Evolutionary conservation across 2,888 invertebrate species (phyloP), one percentile per base, ranked within the genome.

Genomic region (Platycnemis pennipes): DNA sequence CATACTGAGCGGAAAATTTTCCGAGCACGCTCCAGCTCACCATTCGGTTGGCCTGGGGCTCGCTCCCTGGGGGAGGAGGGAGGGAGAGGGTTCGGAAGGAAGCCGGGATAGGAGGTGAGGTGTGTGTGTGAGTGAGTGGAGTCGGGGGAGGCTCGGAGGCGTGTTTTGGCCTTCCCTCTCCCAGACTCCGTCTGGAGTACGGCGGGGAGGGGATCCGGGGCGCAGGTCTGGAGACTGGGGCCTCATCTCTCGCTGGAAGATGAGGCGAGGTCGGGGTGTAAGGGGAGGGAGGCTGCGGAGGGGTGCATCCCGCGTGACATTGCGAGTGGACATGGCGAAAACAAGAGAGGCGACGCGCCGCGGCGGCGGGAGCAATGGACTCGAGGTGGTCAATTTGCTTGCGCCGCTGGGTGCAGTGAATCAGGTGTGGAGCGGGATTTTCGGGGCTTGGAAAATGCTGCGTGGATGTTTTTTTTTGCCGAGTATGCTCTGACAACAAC

Each of bases 211-310:
- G 63, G 69, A 11, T 37, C n/a, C 26, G 45, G 87, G 26, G 87
- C 26, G 46, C 11, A 26, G 46, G 56, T 42, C 44, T 44, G 91
- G 49, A 46, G 88, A 19, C 88, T 53, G 37, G 31, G 37, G 13
- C 45, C 91, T 89, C 89, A 88, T 88, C 88, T 56, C 56, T 42
- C 77, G 56, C 63, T 44, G 63, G 44, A 56, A 91, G 44, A 69
- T 44, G 91, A 91, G 91, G 91, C 56, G 91, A 91, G 91, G 91
- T 91, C 91, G 91, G 63, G 91, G 45, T n/a, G 91, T n/a, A n/a
- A n/a, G n/a, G 88, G 16, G 56, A 11, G 42, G 5, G 63, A 44
- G 44, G 63, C n/a, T 11, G 44, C 13, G 45, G 85, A 42, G 53
- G 89, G 53, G 53, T 49, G 31, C 77, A 37, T 16, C 37, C 77